Evolutionary conservation across 2,113 vertebrate genomes (phyloP), one percentile per base, ranked within the genome.

Genomic region (Heterocephalus glaber): DNA sequence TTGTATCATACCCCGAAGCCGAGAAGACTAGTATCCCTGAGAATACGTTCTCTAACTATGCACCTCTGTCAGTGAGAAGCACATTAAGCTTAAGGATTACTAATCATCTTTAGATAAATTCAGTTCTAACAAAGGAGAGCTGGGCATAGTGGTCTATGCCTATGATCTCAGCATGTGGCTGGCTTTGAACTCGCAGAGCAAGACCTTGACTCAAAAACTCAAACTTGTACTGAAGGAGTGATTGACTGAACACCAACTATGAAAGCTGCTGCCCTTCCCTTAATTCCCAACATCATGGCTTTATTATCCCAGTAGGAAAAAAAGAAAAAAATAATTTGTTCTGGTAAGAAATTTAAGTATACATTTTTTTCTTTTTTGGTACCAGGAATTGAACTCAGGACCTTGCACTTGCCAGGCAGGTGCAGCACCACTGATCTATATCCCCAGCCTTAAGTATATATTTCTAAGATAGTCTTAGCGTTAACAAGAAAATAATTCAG

Each of bases 401-500:
- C 47, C 47, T 49, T 49, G 9, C 9, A 49, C 47, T 9, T 49
- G 47, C 47, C 47, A 49, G 47, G 47, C 9, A 49, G 47, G 47
- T 49, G 47, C 47, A 49, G 47, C 47, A 9, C 47, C 47, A 9
- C 47, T 49, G 47, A 49, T 6, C 47, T 49, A 49, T 49, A 49
- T 49, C 5, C 47, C 47, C 47, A 49, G 47, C 47, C 28, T 70
- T 79, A 92, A 47, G 20, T 12, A 4, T n/a, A 47, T 0, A 47
- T 49, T 66, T 93, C 12, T 52, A 74, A 89, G 65, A 72, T 90
- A 47, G 87, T 92, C 76, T 84, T 49, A 66, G 41, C 93, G 24
- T 90, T 81, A 90, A 7, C 17, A 33, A 90, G 82, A 93, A 92
- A 83, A 47, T 33, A 79, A 86, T 41, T 95, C 35, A 76, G 60